phyloP scores from a whole-genome alignment of 2,888 invertebrate genomes.

The Melanophora roralis region DNA sequence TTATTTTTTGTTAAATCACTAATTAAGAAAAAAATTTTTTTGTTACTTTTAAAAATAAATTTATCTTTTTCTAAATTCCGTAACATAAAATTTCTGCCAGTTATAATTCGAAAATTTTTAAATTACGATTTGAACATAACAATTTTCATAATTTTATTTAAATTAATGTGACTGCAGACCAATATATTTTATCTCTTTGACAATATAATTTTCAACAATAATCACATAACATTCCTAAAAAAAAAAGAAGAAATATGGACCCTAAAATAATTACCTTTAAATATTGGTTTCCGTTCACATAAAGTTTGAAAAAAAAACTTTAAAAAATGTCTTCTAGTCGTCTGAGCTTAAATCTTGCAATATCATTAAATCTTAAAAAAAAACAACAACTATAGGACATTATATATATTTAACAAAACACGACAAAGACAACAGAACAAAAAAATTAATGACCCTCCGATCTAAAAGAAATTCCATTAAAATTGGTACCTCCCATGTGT shows the following conservation, averaged over 20 bases:
- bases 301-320: slow-evolving; percentile 4
- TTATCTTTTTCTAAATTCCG: no score
- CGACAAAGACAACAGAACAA: slow-evolving; percentile 27
- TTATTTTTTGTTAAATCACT: no score
- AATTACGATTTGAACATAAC: no score
- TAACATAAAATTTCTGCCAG: no score
- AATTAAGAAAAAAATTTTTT: no score
- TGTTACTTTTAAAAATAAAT: no score
- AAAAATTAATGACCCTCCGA: slow-evolving; percentile 61
- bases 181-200: no score
- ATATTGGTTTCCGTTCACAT: slow-evolving; percentile 59
- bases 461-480: slow-evolving; percentile 67
- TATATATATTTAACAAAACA: slow-evolving; percentile 28
- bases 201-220: background rate
- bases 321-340: slow-evolving; percentile 29
- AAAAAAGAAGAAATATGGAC: background rate
- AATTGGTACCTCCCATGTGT: slow-evolving; percentile 67
- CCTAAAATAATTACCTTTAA: slow-evolving; percentile 54
- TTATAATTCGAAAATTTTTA: no score
- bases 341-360: slow-evolving; percentile 50
- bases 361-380: slow-evolving; percentile 61
- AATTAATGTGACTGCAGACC: no score
- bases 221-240: background rate
- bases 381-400: slow-evolving; percentile 49
- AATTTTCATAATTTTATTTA: no score